phyloP scores from a whole-genome alignment of 2,888 invertebrate species.

The Aporophyla nigra region DNA sequence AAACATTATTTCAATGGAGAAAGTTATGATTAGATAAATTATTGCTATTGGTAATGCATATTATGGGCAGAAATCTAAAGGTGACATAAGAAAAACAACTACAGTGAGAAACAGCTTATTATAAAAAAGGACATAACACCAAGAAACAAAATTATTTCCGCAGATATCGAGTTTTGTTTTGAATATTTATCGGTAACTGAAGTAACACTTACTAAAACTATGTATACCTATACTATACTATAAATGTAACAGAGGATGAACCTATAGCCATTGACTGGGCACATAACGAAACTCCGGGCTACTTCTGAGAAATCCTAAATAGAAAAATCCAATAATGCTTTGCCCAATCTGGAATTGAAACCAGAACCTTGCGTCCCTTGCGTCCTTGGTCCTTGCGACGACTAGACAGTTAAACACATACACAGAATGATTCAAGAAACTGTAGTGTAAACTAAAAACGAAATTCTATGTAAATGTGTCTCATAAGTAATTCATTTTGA shows the following conservation, averaged over 20 bases:
- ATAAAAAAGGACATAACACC: neutral
- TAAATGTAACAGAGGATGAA: too few species aligned
- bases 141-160: neutral
- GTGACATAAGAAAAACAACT: neutral
- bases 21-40: neutral
- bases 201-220: neutral
- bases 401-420: neutral
- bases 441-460: neutral
- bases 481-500: neutral
- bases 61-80: too few species aligned
- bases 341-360: too few species aligned
- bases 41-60: neutral
- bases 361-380: too few species aligned
- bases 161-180: neutral
- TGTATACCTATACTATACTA: too few species aligned
- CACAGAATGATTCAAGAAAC: neutral
- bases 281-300: too few species aligned
- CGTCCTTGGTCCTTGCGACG: too few species aligned
- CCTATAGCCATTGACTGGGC: too few species aligned
- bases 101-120: neutral
- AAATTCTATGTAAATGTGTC: neutral
- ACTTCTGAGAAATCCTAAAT: too few species aligned
- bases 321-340: too few species aligned
- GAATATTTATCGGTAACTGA: neutral
- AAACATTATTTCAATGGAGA: neutral